A percentile compares a stretch with the other conserved stretches of the same genome.
Conservation (phyloP, 2,113 vertebrate genomes). For the Dipodomys spectabilis region DNA sequence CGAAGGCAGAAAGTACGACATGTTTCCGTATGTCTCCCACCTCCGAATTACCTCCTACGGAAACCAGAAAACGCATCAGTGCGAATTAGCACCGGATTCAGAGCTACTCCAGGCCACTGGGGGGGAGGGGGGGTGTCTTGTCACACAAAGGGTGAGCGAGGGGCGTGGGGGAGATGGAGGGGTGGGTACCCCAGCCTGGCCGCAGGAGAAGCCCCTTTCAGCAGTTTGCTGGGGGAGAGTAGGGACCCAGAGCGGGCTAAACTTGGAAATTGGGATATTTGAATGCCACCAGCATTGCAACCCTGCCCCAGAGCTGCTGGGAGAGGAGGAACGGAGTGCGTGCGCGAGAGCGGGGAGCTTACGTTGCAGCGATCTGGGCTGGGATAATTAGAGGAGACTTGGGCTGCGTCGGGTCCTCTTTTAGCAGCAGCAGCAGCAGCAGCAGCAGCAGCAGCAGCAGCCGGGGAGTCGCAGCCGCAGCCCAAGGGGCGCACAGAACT, state of each 20-base stretch:
- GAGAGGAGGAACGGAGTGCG: conserved; percentile 54
- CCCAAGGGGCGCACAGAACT: neutral
- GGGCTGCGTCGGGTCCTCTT: conserved; percentile 53
- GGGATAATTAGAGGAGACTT: conserved; percentile 64
- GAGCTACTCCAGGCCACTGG: fast-evolving
- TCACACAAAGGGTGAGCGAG: conserved; percentile 64
- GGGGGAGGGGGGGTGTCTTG: neutral
- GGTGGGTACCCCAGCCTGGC: neutral
- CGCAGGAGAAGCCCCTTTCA: neutral
- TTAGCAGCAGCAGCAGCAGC: conserved; percentile 53
- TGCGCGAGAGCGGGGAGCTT: conserved; percentile 65
- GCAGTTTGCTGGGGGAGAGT: too few species aligned
- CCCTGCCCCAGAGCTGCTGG: neutral
- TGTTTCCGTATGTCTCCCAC: neutral
- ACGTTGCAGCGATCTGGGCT: conserved; percentile 65
- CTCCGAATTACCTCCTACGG: neutral
- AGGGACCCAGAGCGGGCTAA: neutral
- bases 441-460: conserved; percentile 1
- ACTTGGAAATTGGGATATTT: conserved; percentile 15
- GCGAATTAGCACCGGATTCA: neutral
- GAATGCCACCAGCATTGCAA: neutral
- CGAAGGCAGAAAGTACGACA: conserved; percentile 10
- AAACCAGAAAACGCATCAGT: neutral
- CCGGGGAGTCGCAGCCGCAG: neutral
- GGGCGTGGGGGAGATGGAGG: neutral